Percentiles rank a stretch among this genome's conserved stretches.
Evolutionary conservation across 2,113 vertebrate species (phyloP).

Genomic region (Psettodes erumei): DNA sequence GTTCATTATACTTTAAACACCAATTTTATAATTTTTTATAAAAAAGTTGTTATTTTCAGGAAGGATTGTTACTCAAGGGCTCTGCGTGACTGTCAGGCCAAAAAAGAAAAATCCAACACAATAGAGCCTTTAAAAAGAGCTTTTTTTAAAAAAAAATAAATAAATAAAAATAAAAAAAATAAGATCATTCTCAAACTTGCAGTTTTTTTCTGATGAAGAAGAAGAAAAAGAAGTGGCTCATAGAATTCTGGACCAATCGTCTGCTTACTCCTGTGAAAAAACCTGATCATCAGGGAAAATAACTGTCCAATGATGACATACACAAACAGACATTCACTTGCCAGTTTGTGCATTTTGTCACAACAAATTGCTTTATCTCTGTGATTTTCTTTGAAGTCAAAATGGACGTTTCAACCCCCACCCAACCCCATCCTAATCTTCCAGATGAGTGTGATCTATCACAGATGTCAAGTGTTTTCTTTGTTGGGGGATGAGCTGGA

Average conservation of each 20-base stretch:
- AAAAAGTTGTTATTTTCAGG: slow-evolving; percentile 31
- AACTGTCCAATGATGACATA: slow-evolving; percentile 28
- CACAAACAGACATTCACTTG: slow-evolving; percentile 28
- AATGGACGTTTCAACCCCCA: not conserved
- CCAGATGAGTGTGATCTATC: slow-evolving; percentile 36
- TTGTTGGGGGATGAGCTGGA: slow-evolving; percentile 50
- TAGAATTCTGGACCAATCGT: slow-evolving; percentile 30
- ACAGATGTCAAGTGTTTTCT: slow-evolving; percentile 50
- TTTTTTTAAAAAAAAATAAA: too few species aligned
- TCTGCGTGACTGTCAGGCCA: slow-evolving; percentile 20
- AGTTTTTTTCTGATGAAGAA: slow-evolving; percentile 20
- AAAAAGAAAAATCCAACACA: slow-evolving; percentile 9
- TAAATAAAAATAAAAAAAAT: too few species aligned
- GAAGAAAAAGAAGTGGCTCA: slow-evolving; percentile 9
- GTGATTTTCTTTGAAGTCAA: slow-evolving; percentile 43
- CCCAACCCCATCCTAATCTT: not conserved
- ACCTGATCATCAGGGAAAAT: slow-evolving; percentile 18
- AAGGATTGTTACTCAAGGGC: slow-evolving; percentile 32
- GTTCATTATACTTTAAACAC: slow-evolving; percentile 47
- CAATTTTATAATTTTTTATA: slow-evolving; percentile 37
- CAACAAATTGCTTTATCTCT: slow-evolving; percentile 27
- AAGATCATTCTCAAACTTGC: slow-evolving; percentile 21
- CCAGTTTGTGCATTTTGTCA: slow-evolving; percentile 41
- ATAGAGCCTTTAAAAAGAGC: slow-evolving; percentile 6
- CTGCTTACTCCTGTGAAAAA: slow-evolving; percentile 41